Base-by-base conservation (phyloP, 2,888 invertebrate species). In the Rotaria magnacalcarata region DNA sequence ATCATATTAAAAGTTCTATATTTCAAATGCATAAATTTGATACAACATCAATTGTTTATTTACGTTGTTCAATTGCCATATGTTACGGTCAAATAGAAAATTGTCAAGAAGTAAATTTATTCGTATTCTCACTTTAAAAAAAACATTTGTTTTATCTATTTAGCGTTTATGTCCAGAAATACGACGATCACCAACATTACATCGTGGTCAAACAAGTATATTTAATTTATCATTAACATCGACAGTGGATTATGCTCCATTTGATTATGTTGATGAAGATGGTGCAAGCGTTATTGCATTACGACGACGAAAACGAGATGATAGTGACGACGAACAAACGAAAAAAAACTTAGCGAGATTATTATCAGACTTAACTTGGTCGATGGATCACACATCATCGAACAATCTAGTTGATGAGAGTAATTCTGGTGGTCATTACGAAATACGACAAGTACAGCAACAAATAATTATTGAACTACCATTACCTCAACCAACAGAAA, bases 21-120 rank as follows among this genome's bases (percentile, higher is more conserved):
- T 80, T 80, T 80, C 43, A 80, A 80, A 47, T 47, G 47, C 47
- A 47, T 41, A 80, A 80, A 47, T 80, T 80, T 24, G 80, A 80
- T 24, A 47, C 80, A 80, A 80, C 80, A 47, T 47, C 80, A 43
- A n/a, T 80, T n/a, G 80, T 47, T n/a, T 80, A 80, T 80, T 47
- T 80, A n/a, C 80, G 80, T n/a, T 80, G 80, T 80, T 43, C 80
- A n/a, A 47, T 80, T n/a, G 47, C 80, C 14, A 80, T 80, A 11
- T 80, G 80, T 80, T 47, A 24, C 34, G 80, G 24, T 80, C 47
- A n/a, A n/a, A 80, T 19, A 47, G 80, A 80, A 80, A 21, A 43
- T 47, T 80, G 80, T 80, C 80, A 80, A 80, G 80, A 80, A 80
- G 47, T 67, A 67, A 67, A 67, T 16, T 50, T 14, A 50, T 50